A percentile compares a stretch with the other conserved stretches of the same genome.
Conservation (phyloP, 2,113 vertebrate genomes). For the Bucco capensis region DNA sequence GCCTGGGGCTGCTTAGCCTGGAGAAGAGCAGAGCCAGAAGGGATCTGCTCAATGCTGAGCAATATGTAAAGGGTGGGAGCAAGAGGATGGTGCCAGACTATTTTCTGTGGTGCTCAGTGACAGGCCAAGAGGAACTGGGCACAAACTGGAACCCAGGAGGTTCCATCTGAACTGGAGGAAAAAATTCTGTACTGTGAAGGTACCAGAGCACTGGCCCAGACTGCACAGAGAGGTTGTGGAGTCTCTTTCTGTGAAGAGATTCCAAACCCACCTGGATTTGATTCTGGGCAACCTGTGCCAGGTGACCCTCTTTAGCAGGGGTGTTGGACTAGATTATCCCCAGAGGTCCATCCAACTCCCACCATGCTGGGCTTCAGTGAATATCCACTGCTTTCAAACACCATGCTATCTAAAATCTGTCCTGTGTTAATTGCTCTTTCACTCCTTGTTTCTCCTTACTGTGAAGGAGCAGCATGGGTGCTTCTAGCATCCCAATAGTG, state of each 20-base stretch:
- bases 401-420: fast-evolving
- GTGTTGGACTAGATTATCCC: background rate
- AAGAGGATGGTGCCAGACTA: too few species aligned
- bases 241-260: background rate
- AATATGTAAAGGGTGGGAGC: too few species aligned
- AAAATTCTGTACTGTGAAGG: too few species aligned
- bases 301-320: background rate
- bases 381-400: background rate
- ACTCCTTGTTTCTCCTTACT: background rate
- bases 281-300: background rate
- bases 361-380: background rate
- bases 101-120: too few species aligned
- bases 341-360: background rate
- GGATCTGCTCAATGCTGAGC: too few species aligned
- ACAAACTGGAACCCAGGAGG: too few species aligned
- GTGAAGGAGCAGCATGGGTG: background rate
- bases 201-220: too few species aligned
- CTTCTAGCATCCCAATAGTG: background rate
- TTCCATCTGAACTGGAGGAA: too few species aligned
- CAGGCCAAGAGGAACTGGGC: too few species aligned
- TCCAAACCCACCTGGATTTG: background rate
- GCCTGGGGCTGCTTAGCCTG: background rate
- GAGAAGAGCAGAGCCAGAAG: background rate
- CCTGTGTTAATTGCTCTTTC: fast-evolving
- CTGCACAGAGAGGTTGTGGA: background rate